A percentile compares a stretch with the other conserved stretches of the same genome.
phyloP scores from a whole-genome alignment of 2,888 invertebrate species.

The Beris chalybata region DNA sequence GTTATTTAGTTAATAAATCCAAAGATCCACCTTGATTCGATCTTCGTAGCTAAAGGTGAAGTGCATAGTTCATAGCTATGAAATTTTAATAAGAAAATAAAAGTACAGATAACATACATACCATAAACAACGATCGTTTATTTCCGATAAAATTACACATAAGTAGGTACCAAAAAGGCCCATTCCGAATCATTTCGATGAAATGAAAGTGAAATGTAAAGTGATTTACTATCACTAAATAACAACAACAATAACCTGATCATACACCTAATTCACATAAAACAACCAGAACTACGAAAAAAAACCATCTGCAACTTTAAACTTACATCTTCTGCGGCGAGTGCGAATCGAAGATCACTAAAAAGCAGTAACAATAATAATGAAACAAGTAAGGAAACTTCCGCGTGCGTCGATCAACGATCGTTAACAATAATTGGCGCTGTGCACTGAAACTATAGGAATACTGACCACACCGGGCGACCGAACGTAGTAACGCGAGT shows the following conservation, averaged over 20 bases:
- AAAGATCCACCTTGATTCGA: too few species aligned
- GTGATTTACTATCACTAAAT: constrained; percentile 25
- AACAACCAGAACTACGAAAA: constrained; percentile 15
- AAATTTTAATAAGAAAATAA: too few species aligned
- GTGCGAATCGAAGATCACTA: constrained; percentile 13
- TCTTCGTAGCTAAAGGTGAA: too few species aligned
- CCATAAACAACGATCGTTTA: constrained; percentile 3
- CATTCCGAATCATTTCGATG: constrained; percentile 21
- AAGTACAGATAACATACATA: constrained; percentile 22
- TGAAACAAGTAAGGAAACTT: constrained; percentile 5
- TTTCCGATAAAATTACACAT: constrained; percentile 22
- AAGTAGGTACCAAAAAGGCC: neutral
- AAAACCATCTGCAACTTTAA: neutral
- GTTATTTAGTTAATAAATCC: too few species aligned
- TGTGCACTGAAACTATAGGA: too few species aligned
- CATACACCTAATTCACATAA: neutral
- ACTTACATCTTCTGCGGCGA: constrained; percentile 18
- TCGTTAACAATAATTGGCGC: too few species aligned
- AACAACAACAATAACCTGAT: constrained; percentile 2
- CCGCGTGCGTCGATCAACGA: constrained; percentile 10
- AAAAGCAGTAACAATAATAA: neutral
- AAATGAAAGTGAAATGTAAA: constrained; percentile 29
- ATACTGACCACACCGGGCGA: too few species aligned
- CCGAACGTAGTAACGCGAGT: too few species aligned
- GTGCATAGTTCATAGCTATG: too few species aligned